Evolutionary conservation across 2,113 vertebrate species (phyloP), one percentile per base, ranked within the genome.

Genomic region (Edolisoma coerulescens): DNA sequence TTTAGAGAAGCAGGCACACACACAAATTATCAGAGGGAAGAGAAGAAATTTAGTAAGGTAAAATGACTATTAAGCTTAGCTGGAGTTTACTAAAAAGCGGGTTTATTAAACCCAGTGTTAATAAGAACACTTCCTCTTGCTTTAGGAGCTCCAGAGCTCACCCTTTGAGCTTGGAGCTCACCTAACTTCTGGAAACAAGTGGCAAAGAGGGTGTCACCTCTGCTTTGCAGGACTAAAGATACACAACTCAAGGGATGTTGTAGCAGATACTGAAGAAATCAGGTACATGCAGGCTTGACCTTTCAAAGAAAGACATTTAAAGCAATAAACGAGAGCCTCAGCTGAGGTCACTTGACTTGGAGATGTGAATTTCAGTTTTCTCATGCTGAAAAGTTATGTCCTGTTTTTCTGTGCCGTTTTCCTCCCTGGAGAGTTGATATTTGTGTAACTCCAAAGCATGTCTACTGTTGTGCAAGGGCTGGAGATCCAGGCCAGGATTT

Each of bases 141-240:
- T 95, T 93, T 70, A 68, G 89, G 86, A 95, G 84, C 44, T 92
- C 69, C 49, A 50, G 91, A 90, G 42, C 67, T 77, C 54, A 91
- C 83, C 52, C 75, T 79, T 59, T 63, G 70, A 37, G 39, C 84
- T 41, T 69, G 67, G 44, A 92, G 44, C 83, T 89, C 59, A 89
- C 65, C 69, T 52, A 49, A 71, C 47, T 71, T 75, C 74, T 61
- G 69, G 45, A 73, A 95, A 74, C 45, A 73, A 94, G 37, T 20
- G 22, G 24, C n/a, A 56, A 69, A 76, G 2, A 16, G 50, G 9
- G 17, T 53, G 74, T 77, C 75, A 75, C 22, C 19, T 37, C 69
- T 80, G 21, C 16, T 93, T 86, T 86, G 79, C 47, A 59, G 45
- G 47, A 77, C 59, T 63, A 64, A 84, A 90, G 60, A 30, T 57